Evolutionary conservation across 2,113 vertebrate species (phyloP).

Genomic region (Cacatua alba): DNA sequence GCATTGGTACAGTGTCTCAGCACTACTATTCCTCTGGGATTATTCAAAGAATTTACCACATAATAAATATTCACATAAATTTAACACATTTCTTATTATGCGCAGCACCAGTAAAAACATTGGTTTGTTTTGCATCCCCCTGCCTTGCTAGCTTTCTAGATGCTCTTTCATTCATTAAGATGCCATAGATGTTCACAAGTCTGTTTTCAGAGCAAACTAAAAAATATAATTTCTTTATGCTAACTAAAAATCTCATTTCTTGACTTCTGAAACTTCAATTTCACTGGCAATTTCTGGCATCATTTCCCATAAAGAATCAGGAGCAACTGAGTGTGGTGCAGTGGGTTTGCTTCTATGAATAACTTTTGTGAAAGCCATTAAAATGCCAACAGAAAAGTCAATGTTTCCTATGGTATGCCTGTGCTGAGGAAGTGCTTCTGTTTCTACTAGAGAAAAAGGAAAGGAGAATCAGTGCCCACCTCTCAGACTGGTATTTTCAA

Average conservation of each 20-base stretch:
- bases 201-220: neutral
- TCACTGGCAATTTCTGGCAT: neutral
- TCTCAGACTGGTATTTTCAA: neutral
- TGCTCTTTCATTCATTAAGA: neutral
- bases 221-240: neutral
- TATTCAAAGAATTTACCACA: neutral
- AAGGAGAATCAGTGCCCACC: neutral
- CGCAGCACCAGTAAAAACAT: neutral
- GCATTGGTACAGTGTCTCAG: neutral
- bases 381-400: neutral
- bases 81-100: neutral
- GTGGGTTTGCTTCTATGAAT: neutral
- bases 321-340: neutral
- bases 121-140: neutral
- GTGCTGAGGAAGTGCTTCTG: neutral
- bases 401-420: neutral
- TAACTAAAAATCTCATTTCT: neutral
- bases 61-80: neutral
- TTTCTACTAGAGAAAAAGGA: neutral
- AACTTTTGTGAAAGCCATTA: neutral
- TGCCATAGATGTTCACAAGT: neutral
- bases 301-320: neutral
- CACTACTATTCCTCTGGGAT: neutral
- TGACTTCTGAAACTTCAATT: neutral
- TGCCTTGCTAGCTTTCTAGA: neutral